Conservation (phyloP, 2,113 vertebrate genomes). For the Uropsilus gracilis region DNA sequence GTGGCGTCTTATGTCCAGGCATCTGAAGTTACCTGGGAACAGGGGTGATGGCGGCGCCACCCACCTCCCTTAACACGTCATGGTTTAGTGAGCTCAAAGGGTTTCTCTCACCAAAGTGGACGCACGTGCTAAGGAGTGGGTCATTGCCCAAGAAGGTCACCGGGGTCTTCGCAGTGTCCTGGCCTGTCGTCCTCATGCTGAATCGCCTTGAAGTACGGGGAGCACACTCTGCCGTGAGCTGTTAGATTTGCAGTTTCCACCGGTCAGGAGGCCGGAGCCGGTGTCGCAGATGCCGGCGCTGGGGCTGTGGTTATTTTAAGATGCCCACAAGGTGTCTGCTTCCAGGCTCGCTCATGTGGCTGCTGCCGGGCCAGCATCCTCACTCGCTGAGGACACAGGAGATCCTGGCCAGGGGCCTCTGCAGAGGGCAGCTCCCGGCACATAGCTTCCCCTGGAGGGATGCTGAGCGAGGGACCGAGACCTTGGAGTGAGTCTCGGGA, state of each 20-base stretch:
- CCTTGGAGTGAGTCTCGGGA: neutral
- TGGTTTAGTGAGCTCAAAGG: neutral
- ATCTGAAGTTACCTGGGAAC: neutral
- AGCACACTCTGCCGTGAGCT: neutral
- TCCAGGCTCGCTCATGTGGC: neutral
- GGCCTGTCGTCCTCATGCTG: neutral
- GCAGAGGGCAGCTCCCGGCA: neutral
- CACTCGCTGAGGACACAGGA: too few relatives aligned
- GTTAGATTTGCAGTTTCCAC: neutral
- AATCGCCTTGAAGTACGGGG: neutral
- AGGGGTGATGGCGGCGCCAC: neutral
- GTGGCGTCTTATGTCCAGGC: neutral
- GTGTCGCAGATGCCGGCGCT: neutral
- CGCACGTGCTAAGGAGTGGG: neutral
- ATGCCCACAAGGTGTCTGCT: neutral
- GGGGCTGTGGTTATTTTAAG: neutral
- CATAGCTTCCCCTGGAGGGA: neutral
- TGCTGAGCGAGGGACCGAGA: neutral
- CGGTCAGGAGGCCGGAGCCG: neutral
- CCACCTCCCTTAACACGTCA: neutral
- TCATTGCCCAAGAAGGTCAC: neutral
- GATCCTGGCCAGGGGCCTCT: neutral
- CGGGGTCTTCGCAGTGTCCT: neutral
- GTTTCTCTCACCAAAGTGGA: neutral
- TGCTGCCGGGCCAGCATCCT: neutral